Evolutionary conservation across 2,113 vertebrate species (phyloP), one percentile per base, ranked within the genome.

Genomic region (Bos taurus): DNA sequence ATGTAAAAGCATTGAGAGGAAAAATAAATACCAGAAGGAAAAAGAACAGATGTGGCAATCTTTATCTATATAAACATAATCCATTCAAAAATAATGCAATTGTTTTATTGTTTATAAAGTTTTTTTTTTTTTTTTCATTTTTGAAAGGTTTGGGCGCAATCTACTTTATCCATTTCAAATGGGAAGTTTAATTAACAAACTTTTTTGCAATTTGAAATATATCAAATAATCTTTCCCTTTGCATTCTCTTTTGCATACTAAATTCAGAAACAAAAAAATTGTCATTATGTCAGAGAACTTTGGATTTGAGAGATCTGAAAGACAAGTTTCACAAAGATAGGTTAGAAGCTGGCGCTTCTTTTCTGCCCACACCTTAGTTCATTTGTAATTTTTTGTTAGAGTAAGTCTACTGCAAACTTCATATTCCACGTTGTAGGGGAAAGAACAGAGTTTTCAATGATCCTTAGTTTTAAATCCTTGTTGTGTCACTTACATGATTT

Each of bases 241-340:
- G 11, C 19, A 57, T 85, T 94, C 5, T 2, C 1, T 64, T 95
- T 87, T 88, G 36, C 26, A 43, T 60, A 54, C 54, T 14, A 60
- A 82, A 77, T 80, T 97, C 59, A 93, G 52, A 84, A 93, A 64
- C 4, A 74, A 56, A 56, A n/a, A 30, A 71, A 21, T 23, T 85
- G 7, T 48, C 28, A 19, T 46, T 67, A 14, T 11, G 9, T 57
- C 57, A 40, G 33, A 78, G 19, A 33, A 33, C 30, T 62, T 84
- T 60, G 28, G 17, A 21, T 67, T 13, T 80, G 33, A 88, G 30
- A 40, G 40, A 59, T 13, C 19, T n/a, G 13, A 59, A 62, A 56
- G n/a, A 83, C 48, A 54, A 95, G 13, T 52, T 81, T 85, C 7
- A 30, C 6, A 86, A 16, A 7, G 16, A 86, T 6, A 7, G 14